Conservation (phyloP, 2,113 vertebrate genomes). For the Pyxicephalus adspersus region DNA sequence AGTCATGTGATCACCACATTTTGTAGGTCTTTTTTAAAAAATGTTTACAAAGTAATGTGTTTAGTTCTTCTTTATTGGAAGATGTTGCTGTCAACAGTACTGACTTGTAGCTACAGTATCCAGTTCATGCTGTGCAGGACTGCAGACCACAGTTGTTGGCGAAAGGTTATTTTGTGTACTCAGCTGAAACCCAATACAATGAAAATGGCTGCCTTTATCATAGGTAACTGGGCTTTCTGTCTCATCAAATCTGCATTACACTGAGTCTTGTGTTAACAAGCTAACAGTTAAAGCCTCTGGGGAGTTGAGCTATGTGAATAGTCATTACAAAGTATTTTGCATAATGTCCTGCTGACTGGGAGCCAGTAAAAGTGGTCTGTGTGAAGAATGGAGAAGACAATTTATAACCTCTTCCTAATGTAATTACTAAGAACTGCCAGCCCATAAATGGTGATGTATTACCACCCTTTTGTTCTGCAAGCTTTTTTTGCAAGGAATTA, state of each 20-base stretch:
- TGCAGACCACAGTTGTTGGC: constrained; percentile 48
- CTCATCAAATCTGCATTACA: constrained; percentile 81
- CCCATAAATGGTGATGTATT: constrained; percentile 66
- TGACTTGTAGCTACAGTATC: not conserved
- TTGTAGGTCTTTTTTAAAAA: too few relatives aligned
- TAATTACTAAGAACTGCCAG: constrained; percentile 69
- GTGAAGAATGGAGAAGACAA: constrained; percentile 64
- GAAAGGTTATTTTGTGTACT: constrained; percentile 60
- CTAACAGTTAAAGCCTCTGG: constrained; percentile 75
- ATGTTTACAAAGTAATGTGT: too few relatives aligned
- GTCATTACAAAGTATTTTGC: constrained; percentile 67
- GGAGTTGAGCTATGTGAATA: constrained; percentile 69
- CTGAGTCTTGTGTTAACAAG: constrained; percentile 76
- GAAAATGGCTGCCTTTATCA: constrained; percentile 50
- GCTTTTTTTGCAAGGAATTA: not conserved
- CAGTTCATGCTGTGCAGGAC: constrained; percentile 1
- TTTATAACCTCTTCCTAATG: constrained; percentile 63
- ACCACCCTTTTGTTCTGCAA: constrained; percentile 40
- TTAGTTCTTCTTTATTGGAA: not conserved
- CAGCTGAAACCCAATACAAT: constrained; percentile 44
- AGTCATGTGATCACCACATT: too few relatives aligned
- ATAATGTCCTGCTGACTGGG: constrained; percentile 63
- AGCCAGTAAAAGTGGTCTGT: constrained; percentile 60
- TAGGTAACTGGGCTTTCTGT: constrained; percentile 68
- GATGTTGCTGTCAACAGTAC: not conserved